A percentile compares a stretch with the other conserved stretches of the same genome.
Evolutionary conservation across 2,113 vertebrate genomes (phyloP).

Genomic region (Bubalus kerabau): DNA sequence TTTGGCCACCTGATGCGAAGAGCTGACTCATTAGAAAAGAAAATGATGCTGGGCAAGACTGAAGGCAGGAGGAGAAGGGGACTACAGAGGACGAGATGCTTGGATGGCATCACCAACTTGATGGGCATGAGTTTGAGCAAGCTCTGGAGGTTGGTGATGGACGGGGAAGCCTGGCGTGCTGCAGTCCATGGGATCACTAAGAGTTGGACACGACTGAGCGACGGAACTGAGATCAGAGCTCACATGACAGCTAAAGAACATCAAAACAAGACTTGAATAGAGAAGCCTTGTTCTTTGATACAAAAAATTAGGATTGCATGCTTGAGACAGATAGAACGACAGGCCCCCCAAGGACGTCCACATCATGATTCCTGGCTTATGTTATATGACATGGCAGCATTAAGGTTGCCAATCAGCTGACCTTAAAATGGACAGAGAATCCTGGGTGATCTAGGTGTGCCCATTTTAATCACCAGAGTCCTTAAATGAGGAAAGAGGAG

Average conservation of each 20-base stretch:
- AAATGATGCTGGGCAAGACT: background rate
- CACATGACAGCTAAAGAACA: background rate
- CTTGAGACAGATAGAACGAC: fast-evolving
- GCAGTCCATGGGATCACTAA: background rate
- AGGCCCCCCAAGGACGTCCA: background rate
- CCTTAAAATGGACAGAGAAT: background rate
- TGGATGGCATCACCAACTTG: background rate
- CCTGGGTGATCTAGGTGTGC: background rate
- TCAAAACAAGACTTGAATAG: too few relatives aligned
- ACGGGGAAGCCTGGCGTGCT: background rate
- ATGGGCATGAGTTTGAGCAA: background rate
- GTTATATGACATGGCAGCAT: fast-evolving
- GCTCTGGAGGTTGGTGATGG: background rate
- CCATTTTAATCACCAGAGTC: background rate
- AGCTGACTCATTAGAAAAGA: background rate
- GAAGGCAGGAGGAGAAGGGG: background rate
- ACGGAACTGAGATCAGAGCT: background rate
- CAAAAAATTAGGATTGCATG: background rate
- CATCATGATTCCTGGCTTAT: background rate
- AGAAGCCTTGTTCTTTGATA: background rate
- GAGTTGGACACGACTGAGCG: background rate
- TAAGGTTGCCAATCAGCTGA: background rate
- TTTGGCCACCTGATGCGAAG: background rate
- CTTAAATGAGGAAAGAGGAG: background rate
- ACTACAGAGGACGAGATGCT: background rate